Conservation (phyloP, 2,888 invertebrate species). For the Eupeodes luniger region DNA sequence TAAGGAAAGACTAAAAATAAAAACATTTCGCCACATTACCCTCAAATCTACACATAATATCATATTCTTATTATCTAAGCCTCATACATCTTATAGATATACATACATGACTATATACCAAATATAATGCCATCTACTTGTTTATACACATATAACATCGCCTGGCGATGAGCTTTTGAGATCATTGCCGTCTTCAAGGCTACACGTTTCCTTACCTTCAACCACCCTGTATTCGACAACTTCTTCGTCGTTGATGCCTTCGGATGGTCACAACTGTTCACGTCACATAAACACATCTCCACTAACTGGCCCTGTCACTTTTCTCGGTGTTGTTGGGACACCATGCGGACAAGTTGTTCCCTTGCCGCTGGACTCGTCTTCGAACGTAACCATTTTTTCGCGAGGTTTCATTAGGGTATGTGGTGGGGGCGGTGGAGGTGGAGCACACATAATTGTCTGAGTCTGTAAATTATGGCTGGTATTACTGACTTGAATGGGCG, state of each 20-base stretch:
- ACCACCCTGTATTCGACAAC: conserved; percentile 73
- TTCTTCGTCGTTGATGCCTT: conserved; percentile 60
- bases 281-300: conserved; percentile 94
- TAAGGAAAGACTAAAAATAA: neutral
- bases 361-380: conserved; percentile 86
- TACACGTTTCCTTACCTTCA: conserved; percentile 77
- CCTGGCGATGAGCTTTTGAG: conserved; percentile 82
- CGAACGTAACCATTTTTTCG: conserved; percentile 92
- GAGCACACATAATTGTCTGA: conserved; percentile 81
- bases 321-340: conserved; percentile 83
- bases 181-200: conserved; percentile 76
- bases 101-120: conserved; percentile 5
- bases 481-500: conserved; percentile 81
- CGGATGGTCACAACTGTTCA: conserved; percentile 81
- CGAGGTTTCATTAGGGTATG: conserved; percentile 85
- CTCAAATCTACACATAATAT: conserved; percentile 17
- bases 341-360: conserved; percentile 83
- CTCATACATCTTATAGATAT: conserved; percentile 47
- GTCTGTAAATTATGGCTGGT: conserved; percentile 81
- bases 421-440: conserved; percentile 81
- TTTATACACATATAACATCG: conserved; percentile 83
- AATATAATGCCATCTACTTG: conserved; percentile 15
- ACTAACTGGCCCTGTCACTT: conserved; percentile 82
- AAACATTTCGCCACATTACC: conserved; percentile 7
- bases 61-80: conserved; percentile 21